A percentile compares a stretch with the other conserved stretches of the same genome.
These are phyloP conservation scores for Drosophila nigricruria DNA, from an alignment of 2,888 invertebrate genomes.

Conservation along the genomic window DNA sequence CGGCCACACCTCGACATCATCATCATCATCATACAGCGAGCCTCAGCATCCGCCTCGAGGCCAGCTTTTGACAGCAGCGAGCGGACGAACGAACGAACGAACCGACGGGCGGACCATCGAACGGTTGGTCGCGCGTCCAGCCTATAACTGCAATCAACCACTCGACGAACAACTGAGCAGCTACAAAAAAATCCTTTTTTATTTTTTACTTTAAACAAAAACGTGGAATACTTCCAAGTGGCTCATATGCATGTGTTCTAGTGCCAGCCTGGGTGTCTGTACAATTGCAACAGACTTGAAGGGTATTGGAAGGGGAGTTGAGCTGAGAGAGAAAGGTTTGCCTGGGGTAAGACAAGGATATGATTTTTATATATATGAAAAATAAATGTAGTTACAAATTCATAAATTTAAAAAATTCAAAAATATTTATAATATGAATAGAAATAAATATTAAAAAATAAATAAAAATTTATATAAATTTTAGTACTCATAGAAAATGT, in stretches of 20 bases:
- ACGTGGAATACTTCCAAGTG: conserved; percentile 41
- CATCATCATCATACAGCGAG: conserved; percentile 16
- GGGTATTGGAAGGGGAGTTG: not conserved
- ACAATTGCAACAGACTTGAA: conserved; percentile 63
- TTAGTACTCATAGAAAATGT: not conserved
- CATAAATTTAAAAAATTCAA: too few relatives aligned
- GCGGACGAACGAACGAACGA: not conserved
- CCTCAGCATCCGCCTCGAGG: conserved; percentile 55
- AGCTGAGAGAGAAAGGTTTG: not conserved
- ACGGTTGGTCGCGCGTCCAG: conserved; percentile 48
- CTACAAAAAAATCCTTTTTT: conserved; percentile 29
- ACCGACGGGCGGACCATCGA: conserved; percentile 1
- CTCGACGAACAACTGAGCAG: conserved; percentile 56
- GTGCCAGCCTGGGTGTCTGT: conserved; percentile 63
- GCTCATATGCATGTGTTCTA: conserved; percentile 25
- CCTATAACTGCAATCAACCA: conserved; percentile 78
- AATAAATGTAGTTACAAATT: not conserved
- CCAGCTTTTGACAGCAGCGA: conserved; percentile 28
- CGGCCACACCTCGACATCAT: conserved; percentile 68
- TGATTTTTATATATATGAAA: too few relatives aligned
- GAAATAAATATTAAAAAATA: not conserved
- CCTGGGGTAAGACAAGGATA: fast-evolving
- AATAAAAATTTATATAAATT: not conserved
- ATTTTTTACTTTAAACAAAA: conserved; percentile 50
- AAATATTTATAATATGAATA: not conserved